phyloP scores from a whole-genome alignment of 2,888 invertebrate species.

The Drosophila engyochracea region DNA sequence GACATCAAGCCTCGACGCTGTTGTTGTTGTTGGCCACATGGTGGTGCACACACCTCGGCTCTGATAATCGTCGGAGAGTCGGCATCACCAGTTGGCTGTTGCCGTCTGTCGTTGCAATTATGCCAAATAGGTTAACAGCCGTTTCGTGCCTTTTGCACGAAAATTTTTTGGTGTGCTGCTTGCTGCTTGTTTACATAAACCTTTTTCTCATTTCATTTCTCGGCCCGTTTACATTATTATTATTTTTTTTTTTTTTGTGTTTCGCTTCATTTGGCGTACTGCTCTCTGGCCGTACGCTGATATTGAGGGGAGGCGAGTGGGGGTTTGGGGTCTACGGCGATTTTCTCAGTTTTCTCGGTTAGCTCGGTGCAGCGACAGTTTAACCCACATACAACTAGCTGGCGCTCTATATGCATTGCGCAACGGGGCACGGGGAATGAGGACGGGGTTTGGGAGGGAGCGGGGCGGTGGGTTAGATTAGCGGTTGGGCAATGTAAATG shows the following conservation, averaged over 20 bases:
- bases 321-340: not conserved
- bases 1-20: conserved; percentile 1
- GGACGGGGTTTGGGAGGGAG: not conserved
- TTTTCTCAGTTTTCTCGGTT: conserved; percentile 16
- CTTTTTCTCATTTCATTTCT: conserved; percentile 60
- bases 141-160: conserved; percentile 76
- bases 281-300: conserved; percentile 17
- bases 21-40: not conserved
- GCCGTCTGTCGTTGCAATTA: conserved; percentile 62
- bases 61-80: conserved; percentile 45
- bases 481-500: conserved; percentile 63
- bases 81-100: conserved; percentile 43
- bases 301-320: not conserved
- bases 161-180: conserved; percentile 45
- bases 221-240: conserved; percentile 8
- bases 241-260: not conserved
- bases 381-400: conserved; percentile 61
- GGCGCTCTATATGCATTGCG: conserved; percentile 46
- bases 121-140: conserved; percentile 80
- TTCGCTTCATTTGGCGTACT: conserved; percentile 19
- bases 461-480: conserved; percentile 6
- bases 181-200: conserved; percentile 73
- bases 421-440: conserved; percentile 43
- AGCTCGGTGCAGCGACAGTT: conserved; percentile 61
- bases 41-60: conserved; percentile 16